Conservation (phyloP, 2,888 invertebrate genomes). For the Ligdia adustata region DNA sequence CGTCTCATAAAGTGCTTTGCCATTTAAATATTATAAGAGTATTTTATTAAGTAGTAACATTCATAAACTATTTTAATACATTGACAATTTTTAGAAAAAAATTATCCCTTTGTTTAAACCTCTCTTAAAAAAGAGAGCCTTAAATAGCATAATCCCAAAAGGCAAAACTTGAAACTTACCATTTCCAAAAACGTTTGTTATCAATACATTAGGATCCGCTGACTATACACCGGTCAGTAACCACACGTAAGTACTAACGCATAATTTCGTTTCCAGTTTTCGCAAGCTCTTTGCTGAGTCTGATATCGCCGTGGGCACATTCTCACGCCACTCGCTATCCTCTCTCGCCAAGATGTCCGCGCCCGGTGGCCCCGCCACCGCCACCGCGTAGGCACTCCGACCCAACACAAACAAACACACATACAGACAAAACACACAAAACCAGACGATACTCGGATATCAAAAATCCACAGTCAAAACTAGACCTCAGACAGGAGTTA, state of each 20-base stretch:
- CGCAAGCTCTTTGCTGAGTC: conserved; percentile 94
- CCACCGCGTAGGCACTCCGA: conserved; percentile 72
- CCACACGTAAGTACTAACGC: conserved; percentile 7
- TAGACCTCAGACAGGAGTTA: conserved; percentile 70
- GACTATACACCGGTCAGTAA: neutral
- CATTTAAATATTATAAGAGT: too few relatives aligned
- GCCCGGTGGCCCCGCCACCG: conserved; percentile 66
- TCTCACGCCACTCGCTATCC: conserved; percentile 92
- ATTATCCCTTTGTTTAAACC: too few relatives aligned
- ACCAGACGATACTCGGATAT: conserved; percentile 53
- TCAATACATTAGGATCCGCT: too few relatives aligned
- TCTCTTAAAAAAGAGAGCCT: too few relatives aligned
- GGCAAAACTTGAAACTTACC: too few relatives aligned
- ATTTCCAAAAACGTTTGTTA: too few relatives aligned
- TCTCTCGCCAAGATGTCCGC: conserved; percentile 90
- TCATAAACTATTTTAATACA: too few relatives aligned
- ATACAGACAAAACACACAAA: conserved; percentile 31
- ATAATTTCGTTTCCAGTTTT: conserved; percentile 85
- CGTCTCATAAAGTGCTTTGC: too few relatives aligned
- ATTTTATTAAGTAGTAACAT: too few relatives aligned
- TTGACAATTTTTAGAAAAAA: too few relatives aligned
- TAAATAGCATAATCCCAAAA: too few relatives aligned
- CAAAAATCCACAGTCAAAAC: conserved; percentile 48
- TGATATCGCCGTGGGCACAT: conserved; percentile 87
- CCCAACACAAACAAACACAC: conserved; percentile 39